phyloP scores from a whole-genome alignment of 1,140 invertebrate genomes.

The Heliconius eleuchia region DNA sequence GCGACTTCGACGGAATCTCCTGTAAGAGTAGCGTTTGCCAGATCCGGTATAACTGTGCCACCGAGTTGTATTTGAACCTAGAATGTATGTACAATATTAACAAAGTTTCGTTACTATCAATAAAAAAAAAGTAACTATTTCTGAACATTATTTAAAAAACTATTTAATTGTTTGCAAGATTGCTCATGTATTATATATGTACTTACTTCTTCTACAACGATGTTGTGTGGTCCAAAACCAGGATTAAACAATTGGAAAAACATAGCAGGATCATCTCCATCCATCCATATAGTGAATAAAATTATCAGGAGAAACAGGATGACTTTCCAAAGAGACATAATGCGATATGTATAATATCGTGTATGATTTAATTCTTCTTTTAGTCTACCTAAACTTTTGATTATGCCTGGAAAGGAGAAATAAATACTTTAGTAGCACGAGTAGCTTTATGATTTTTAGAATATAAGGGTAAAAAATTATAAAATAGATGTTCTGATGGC shows the following conservation, averaged over 20 bases:
- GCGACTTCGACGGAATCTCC: conserved; percentile 87
- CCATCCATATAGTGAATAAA: conserved; percentile 87
- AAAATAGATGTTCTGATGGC: too few species aligned
- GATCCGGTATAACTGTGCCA: conserved; percentile 85
- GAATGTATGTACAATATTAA: conserved; percentile 45
- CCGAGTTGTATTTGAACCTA: conserved; percentile 82
- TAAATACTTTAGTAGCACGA: not conserved
- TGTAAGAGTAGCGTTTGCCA: conserved; percentile 86
- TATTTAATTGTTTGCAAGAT: not conserved
- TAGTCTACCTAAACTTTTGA: conserved; percentile 89
- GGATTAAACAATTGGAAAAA: conserved; percentile 88
- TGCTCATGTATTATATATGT: not conserved
- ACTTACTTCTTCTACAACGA: conserved; percentile 88
- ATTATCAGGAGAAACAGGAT: conserved; percentile 89
- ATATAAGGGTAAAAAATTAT: not conserved
- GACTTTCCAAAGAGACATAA: conserved; percentile 95
- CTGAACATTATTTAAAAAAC: not conserved
- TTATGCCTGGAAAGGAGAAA: conserved; percentile 83
- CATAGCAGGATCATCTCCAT: conserved; percentile 88
- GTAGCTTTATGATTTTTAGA: conserved; percentile 1
- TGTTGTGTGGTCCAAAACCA: conserved; percentile 90
- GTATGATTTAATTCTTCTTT: conserved; percentile 91
- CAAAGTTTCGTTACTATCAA: not conserved
- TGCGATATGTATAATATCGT: conserved; percentile 93
- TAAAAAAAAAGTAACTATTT: not conserved